These are phyloP conservation scores for Lytechinus pictus DNA, from an alignment of 35 echinoderm and acorn worm genomes.

Conservation along the genomic window DNA sequence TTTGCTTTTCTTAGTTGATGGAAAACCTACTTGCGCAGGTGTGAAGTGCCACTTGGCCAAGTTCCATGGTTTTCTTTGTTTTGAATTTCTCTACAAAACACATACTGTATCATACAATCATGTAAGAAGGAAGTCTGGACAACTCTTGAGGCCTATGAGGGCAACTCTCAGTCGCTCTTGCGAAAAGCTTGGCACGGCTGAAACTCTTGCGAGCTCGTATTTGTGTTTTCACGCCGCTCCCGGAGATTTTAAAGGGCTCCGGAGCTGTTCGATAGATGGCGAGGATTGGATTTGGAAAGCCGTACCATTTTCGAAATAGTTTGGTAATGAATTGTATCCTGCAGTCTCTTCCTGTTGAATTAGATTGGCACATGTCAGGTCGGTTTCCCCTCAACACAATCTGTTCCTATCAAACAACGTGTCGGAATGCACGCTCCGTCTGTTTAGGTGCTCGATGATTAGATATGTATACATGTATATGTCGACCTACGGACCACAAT, in stretches of 20 bases:
- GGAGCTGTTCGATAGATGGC: background rate
- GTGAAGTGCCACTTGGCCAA: background rate
- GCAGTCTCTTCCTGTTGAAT: background rate
- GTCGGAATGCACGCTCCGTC: background rate
- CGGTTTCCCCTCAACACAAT: background rate
- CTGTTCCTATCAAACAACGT: background rate
- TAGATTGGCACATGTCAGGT: conserved; percentile 9
- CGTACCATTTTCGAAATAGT: background rate
- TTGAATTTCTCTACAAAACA: background rate
- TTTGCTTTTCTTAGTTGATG: no score
- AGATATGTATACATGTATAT: no score
- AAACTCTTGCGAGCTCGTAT: background rate
- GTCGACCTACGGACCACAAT: no score
- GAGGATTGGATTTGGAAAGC: background rate
- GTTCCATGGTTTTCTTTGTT: background rate
- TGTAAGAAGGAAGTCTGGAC: background rate
- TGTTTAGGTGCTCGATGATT: no score
- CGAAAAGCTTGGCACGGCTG: background rate
- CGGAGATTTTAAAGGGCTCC: no score
- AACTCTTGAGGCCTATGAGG: background rate
- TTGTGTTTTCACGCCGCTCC: no score
- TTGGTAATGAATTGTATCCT: conserved; percentile 47
- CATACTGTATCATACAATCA: background rate
- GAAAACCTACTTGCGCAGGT: background rate
- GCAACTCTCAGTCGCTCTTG: background rate